These are phyloP conservation scores for Bovichtus diacanthus DNA, from an alignment of 2,797 vertebrate genomes.

Conservation along the genomic window DNA sequence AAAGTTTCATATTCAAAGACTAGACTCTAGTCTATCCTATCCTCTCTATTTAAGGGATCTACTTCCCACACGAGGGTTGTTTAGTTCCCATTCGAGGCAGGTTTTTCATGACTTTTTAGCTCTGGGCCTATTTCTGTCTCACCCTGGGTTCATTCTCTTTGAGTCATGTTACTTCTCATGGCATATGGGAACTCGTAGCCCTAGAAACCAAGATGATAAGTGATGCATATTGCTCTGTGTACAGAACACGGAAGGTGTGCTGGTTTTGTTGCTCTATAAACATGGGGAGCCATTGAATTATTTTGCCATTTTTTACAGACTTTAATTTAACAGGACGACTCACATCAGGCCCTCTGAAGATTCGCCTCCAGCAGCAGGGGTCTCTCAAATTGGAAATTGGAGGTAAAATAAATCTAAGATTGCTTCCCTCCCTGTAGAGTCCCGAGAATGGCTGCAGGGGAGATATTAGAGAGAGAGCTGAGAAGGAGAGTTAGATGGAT, in stretches of 20 bases:
- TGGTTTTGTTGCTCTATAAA: constrained; percentile 63
- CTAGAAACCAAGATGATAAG: constrained; percentile 48
- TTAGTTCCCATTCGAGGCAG: constrained; percentile 32
- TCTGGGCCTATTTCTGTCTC: constrained; percentile 50
- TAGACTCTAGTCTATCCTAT: constrained; percentile 6
- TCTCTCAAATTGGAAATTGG: constrained; percentile 85
- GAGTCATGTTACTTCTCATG: constrained; percentile 39
- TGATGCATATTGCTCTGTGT: constrained; percentile 47
- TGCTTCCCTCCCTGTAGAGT: constrained; percentile 81
- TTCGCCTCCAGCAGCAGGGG: constrained; percentile 81
- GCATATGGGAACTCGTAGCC: constrained; percentile 48
- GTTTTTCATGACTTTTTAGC: constrained; percentile 46
- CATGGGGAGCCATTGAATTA: constrained; percentile 62
- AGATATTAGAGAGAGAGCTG: constrained; percentile 77
- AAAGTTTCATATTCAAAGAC: constrained; percentile 8
- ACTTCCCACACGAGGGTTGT: constrained; percentile 38
- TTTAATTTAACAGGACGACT: constrained; percentile 82
- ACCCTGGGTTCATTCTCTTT: constrained; percentile 42
- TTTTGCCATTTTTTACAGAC: constrained; percentile 75
- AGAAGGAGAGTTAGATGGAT: constrained; percentile 73
- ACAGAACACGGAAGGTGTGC: constrained; percentile 35
- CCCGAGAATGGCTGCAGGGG: constrained; percentile 81
- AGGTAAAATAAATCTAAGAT: constrained; percentile 85
- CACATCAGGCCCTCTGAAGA: constrained; percentile 78
- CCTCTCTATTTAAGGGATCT: constrained; percentile 39